Conservation (phyloP, 2,797 vertebrate species). For the Ctenochaetus hawaiiensis region DNA sequence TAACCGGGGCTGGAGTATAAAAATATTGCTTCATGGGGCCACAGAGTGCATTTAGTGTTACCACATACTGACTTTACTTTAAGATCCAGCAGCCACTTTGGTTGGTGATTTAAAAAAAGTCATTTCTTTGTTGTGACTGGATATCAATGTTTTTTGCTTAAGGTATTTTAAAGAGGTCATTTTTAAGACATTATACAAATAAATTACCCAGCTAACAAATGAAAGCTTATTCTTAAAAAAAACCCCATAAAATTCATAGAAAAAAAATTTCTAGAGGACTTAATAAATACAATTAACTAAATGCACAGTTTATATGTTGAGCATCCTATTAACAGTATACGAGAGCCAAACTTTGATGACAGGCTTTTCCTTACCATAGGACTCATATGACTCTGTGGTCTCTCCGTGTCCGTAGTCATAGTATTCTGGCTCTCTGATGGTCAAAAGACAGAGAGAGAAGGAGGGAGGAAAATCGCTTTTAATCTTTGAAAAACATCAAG, state of each 20-base stretch:
- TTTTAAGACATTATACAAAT: background rate
- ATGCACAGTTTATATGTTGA: background rate
- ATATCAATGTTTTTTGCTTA: background rate
- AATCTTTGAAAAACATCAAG: slow-evolving; percentile 59
- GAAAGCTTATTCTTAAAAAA: background rate
- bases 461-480: slow-evolving; percentile 20
- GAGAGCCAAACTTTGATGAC: background rate
- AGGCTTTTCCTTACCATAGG: slow-evolving; percentile 88
- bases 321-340: background rate
- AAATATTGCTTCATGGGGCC: too few relatives aligned
- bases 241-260: background rate
- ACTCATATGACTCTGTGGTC: slow-evolving; percentile 93
- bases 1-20: too few relatives aligned
- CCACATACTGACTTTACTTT: background rate
- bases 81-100: background rate
- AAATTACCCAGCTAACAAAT: background rate
- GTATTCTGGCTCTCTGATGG: slow-evolving; percentile 94
- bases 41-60: background rate
- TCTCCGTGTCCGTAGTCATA: slow-evolving; percentile 99
- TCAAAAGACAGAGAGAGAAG: slow-evolving; percentile 37
- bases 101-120: background rate
- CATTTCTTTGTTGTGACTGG: background rate
- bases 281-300: background rate
- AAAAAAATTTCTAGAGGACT: background rate
- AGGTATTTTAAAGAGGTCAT: background rate